These are phyloP conservation scores for Cyanoramphus novaezelandiae DNA, from an alignment of 2,113 vertebrate species.

Conservation along the genomic window DNA sequence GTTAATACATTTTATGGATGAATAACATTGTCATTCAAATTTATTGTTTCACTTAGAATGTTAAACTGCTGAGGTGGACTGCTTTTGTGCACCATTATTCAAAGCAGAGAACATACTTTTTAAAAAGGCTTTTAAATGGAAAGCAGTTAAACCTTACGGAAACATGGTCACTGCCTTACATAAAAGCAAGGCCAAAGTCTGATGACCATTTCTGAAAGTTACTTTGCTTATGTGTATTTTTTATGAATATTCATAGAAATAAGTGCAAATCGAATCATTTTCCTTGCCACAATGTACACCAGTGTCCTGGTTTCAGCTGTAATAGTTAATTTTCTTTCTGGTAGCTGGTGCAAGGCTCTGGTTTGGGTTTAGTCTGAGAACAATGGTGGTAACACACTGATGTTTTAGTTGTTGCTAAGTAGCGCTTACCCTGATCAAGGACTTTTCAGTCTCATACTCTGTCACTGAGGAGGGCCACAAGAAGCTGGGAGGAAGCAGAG, in stretches of 20 bases:
- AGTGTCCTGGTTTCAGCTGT: not conserved
- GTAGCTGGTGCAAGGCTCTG: not conserved
- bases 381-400: not conserved
- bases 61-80: constrained; percentile 15
- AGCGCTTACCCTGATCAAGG: not conserved
- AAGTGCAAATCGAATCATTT: not conserved
- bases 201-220: not conserved
- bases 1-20: constrained; percentile 52
- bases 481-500: not conserved
- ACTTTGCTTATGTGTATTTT: not conserved
- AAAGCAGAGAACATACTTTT: not conserved
- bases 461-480: not conserved
- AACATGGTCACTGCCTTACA: not conserved
- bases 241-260: not conserved
- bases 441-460: not conserved
- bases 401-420: not conserved
- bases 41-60: constrained; percentile 45
- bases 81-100: constrained; percentile 8
- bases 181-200: not conserved
- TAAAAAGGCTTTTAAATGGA: not conserved
- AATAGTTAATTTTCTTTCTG: not conserved
- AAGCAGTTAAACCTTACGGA: not conserved
- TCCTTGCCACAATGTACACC: not conserved
- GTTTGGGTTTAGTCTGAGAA: not conserved
- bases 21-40: constrained; percentile 49